These are phyloP conservation scores for Intellagama lesueurii DNA, from an alignment of 2,797 vertebrate genomes.

Conservation along the genomic window DNA sequence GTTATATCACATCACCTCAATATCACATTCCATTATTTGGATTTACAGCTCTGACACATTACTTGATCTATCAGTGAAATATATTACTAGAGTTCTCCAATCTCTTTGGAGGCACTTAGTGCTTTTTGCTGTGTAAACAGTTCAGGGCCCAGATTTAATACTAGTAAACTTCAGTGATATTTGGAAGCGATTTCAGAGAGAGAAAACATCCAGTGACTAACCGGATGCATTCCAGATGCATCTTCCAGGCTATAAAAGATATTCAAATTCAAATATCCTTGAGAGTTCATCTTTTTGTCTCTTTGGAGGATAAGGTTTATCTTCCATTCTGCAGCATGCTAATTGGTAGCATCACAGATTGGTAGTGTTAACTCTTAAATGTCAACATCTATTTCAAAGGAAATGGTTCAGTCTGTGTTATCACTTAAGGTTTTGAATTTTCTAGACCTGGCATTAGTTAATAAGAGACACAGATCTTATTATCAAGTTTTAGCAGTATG, in stretches of 20 bases:
- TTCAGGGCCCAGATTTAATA: slow-evolving; percentile 19
- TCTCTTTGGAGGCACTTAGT: not conserved
- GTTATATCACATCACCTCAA: slow-evolving; percentile 16
- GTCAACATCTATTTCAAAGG: not conserved
- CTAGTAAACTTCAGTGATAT: not conserved
- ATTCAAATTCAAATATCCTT: not conserved
- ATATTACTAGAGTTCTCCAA: slow-evolving; percentile 14
- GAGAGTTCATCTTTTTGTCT: not conserved
- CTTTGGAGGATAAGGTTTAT: not conserved
- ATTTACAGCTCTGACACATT: slow-evolving; percentile 40
- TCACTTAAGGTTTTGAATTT: not conserved
- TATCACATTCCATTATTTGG: slow-evolving; percentile 29
- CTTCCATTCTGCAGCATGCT: not conserved
- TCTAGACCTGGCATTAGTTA: not conserved
- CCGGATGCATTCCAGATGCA: not conserved
- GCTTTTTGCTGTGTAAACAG: slow-evolving; percentile 34
- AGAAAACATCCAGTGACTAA: not conserved
- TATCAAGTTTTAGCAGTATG: not conserved
- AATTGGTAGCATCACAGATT: not conserved
- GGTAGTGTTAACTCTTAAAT: not conserved
- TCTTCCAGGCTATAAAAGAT: not conserved
- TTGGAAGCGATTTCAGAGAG: slow-evolving; percentile 1
- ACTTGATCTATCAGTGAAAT: not conserved
- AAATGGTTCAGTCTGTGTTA: not conserved
- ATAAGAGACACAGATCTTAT: not conserved